phyloP scores from a whole-genome alignment of 64 coral and sea anemone genomes.

The Dendrophyllia cribrosa region DNA sequence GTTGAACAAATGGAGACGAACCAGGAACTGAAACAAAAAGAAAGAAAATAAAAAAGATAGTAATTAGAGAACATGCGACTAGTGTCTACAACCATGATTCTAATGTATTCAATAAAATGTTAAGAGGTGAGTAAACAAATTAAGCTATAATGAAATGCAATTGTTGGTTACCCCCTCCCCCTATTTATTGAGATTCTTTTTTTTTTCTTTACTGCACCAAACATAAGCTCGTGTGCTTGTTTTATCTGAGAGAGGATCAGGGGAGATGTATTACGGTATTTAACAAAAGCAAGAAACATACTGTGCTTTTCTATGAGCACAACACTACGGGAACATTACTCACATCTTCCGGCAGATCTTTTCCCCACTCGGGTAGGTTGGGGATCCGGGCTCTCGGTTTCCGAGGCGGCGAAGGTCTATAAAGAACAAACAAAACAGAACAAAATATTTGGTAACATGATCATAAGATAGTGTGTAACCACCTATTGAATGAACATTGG shows the following conservation, averaged over 20 bases:
- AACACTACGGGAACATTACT: slow-evolving; percentile 8
- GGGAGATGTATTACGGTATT: too few species aligned
- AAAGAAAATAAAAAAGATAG: neutral
- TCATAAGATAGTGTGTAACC: neutral
- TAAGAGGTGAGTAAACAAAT: too few species aligned
- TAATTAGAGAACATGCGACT: neutral
- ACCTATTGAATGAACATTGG: too few species aligned
- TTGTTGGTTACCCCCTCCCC: too few species aligned
- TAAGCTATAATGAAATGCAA: too few species aligned
- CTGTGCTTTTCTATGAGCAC: too few species aligned
- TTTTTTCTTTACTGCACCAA: too few species aligned
- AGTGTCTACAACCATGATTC: neutral
- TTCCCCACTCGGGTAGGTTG: slow-evolving; percentile 93
- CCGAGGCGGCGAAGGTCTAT: slow-evolving; percentile 49
- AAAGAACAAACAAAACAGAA: neutral
- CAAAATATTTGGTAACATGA: neutral
- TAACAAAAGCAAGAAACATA: too few species aligned
- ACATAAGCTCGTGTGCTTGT: too few species aligned
- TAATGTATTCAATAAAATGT: too few species aligned
- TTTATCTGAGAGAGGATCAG: too few species aligned
- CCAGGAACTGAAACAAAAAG: slow-evolving; percentile 86
- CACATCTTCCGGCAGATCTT: slow-evolving; percentile 92
- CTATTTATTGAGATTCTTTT: too few species aligned
- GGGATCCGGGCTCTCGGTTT: slow-evolving; percentile 70
- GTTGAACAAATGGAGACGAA: slow-evolving; percentile 90